Evolutionary conservation across 2,888 invertebrate species (phyloP), one percentile per base, ranked within the genome.

Genomic region (Tanytarsus gracilentus): DNA sequence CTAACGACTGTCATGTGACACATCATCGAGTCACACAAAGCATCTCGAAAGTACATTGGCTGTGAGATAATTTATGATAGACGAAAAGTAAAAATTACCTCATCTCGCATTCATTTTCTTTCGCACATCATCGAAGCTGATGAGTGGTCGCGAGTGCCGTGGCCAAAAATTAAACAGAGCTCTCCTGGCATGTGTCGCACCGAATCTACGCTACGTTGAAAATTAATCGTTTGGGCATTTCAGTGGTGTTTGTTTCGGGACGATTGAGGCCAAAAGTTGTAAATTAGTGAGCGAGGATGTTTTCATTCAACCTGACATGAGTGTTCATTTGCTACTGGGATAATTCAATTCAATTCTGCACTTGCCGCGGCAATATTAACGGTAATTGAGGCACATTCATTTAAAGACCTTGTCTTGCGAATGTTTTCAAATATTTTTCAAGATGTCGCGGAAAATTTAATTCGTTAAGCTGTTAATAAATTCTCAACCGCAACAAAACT

Each of bases 201-300:
- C 27, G 27, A 11, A 25, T 27, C 26, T 26, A 18, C 11, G 27
- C 49, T 25, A 14, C 21, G 14, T 14, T 27, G 14, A 25, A 27
- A 49, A 27, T 49, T 53, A 53, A 53, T 53, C 30, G 53, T 30
- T 33, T 29, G 53, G 53, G 53, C 53, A 53, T 53, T 50, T 44
- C n/a, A n/a, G n/a, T n/a, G n/a, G n/a, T n/a, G n/a, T n/a, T n/a
- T n/a, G n/a, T n/a, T n/a, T n/a, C n/a, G n/a, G n/a, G n/a, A n/a
- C n/a, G n/a, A n/a, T n/a, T 33, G 53, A 33, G 36, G 53, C 36
- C 53, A 33, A 53, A 29, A 33, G 33, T 25, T 23, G 53, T 53
- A 53, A 53, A 53, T 53, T 53, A 53, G 36, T 33, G 49, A 26
- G 49, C 30, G 30, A 30, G 29, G 18, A 14, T 51, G 18, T 18